Conservation (phyloP, 2,113 vertebrate genomes). For the Dolichotis patagonum region DNA sequence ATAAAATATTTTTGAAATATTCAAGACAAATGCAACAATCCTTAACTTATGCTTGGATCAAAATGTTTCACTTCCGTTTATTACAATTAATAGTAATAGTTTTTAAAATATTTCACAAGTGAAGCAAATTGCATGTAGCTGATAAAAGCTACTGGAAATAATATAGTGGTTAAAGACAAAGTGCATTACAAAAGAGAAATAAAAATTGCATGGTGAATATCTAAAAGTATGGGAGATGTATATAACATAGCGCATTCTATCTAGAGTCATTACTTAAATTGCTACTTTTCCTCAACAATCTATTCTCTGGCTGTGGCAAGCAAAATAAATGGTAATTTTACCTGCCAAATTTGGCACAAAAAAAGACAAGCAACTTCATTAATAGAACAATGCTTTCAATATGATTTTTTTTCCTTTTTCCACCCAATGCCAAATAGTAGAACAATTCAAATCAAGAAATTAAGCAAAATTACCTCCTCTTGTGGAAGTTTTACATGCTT, state of each 20-base stretch:
- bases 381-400: constrained; percentile 83
- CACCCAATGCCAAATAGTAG: constrained; percentile 79
- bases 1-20: constrained; percentile 28
- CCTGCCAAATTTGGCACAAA: constrained; percentile 83
- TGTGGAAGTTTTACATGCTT: constrained; percentile 79
- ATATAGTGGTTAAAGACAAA: constrained; percentile 65
- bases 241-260: constrained; percentile 66
- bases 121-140: constrained; percentile 41
- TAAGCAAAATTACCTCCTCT: constrained; percentile 82
- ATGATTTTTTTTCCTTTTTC: constrained; percentile 81
- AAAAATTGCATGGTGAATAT: constrained; percentile 74
- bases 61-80: constrained; percentile 56
- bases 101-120: constrained; percentile 43
- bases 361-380: constrained; percentile 84
- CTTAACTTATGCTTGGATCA: constrained; percentile 48
- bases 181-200: constrained; percentile 64
- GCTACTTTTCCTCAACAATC: constrained; percentile 77
- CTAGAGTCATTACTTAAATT: constrained; percentile 82
- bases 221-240: constrained; percentile 75
- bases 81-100: constrained; percentile 63
- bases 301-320: constrained; percentile 72
- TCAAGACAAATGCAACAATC: constrained; percentile 17
- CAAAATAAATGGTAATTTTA: constrained; percentile 83
- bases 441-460: constrained; percentile 85
- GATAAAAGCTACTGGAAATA: constrained; percentile 63